Conservation (phyloP, 23 tunicate species). For the Phallusia fumigata region DNA sequence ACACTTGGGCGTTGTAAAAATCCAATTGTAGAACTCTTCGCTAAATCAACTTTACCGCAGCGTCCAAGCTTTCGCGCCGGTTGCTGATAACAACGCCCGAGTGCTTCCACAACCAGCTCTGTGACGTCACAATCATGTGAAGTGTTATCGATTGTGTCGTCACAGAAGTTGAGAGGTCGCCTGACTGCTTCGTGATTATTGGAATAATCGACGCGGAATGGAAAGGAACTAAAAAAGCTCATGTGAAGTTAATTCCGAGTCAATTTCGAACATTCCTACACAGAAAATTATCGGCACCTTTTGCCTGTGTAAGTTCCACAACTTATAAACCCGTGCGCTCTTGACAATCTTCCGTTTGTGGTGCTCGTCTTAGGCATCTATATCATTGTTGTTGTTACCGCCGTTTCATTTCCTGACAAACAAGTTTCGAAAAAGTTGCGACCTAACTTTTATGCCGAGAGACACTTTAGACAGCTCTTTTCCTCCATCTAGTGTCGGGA, state of each 20-base stretch:
- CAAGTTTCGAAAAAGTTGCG: not conserved
- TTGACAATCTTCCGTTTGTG: not conserved
- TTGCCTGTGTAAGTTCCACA: no score
- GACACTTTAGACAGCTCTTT: no score
- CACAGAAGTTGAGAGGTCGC: not conserved
- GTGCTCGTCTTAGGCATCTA: not conserved
- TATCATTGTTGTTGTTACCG: slow-evolving; percentile 6
- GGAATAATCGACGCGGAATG: not conserved
- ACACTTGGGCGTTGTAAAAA: no score
- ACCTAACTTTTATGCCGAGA: not conserved
- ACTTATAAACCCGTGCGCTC: not conserved
- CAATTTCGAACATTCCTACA: no score
- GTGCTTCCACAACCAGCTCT: not conserved
- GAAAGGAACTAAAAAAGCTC: no score
- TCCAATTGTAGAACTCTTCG: no score
- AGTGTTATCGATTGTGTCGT: slow-evolving; percentile 13
- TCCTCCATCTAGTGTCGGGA: no score
- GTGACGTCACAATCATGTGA: slow-evolving; percentile 4
- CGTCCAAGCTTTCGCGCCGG: not conserved
- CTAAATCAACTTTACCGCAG: no score
- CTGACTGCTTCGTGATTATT: not conserved
- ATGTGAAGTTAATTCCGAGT: no score
- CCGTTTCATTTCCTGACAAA: not conserved
- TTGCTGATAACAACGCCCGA: not conserved
- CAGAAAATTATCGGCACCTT: no score